These are phyloP conservation scores for Pseudomyrmex pallidus DNA, from an alignment of 1,140 invertebrate genomes.

Conservation along the genomic window DNA sequence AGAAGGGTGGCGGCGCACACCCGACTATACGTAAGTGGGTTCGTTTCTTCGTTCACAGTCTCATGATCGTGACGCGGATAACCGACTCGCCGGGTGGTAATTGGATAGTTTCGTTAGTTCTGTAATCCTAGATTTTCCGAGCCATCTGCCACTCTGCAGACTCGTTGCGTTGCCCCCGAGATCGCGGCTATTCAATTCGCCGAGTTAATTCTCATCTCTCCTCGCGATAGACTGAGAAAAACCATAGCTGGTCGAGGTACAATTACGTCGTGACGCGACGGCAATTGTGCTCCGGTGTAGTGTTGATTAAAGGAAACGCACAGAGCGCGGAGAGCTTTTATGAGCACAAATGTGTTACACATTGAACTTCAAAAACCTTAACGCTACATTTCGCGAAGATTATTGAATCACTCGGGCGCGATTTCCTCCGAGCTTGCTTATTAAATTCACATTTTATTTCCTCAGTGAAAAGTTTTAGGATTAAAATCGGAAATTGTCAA, in stretches of 20 bases:
- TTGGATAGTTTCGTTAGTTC: constrained; percentile 75
- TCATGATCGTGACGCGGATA: background rate
- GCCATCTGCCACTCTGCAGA: constrained; percentile 69
- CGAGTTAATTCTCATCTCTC: constrained; percentile 61
- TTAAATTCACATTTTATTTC: background rate
- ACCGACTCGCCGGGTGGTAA: constrained; percentile 56
- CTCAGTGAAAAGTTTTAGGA: background rate
- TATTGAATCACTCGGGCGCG: no score
- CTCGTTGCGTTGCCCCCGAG: background rate
- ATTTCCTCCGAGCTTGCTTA: no score
- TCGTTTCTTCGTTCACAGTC: constrained; percentile 57
- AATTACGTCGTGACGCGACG: constrained; percentile 38
- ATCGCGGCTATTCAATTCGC: constrained; percentile 44
- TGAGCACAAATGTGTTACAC: constrained; percentile 28
- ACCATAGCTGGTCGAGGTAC: constrained; percentile 26
- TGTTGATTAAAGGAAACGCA: constrained; percentile 28
- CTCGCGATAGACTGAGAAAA: constrained; percentile 8
- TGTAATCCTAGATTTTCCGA: constrained; percentile 75
- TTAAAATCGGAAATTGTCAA: background rate
- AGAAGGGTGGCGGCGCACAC: constrained; percentile 1
- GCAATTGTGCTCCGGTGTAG: constrained; percentile 10
- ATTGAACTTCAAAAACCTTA: background rate
- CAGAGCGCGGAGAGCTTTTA: background rate
- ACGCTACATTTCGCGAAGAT: no score
- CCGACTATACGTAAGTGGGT: background rate